Conservation (phyloP, 23 tunicate species). For the Halocynthia aurantium region DNA sequence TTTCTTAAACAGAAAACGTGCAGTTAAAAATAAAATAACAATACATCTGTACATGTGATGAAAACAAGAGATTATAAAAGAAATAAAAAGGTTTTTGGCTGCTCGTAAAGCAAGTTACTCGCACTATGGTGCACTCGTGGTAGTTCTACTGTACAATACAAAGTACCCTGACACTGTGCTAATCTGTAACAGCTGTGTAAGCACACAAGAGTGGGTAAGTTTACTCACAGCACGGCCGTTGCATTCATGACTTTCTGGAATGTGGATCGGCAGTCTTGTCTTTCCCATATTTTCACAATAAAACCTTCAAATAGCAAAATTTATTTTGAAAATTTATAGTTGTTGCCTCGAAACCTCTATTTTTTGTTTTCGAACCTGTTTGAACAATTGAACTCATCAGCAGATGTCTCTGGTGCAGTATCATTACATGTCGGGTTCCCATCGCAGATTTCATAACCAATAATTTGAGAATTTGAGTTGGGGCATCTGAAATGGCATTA, state of each 20-base stretch:
- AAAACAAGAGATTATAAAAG: no score
- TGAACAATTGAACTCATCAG: conserved; percentile 57
- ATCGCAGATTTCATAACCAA: conserved; percentile 71
- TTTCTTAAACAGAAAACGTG: no score
- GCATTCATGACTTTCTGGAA: conserved; percentile 29
- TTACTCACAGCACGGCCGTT: conserved; percentile 30
- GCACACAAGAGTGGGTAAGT: neutral
- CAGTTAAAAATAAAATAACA: no score
- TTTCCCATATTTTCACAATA: conserved; percentile 37
- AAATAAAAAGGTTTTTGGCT: no score
- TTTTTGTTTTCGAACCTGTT: neutral
- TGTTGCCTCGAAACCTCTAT: no score
- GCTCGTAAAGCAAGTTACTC: no score
- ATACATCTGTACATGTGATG: no score
- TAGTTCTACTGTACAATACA: no score
- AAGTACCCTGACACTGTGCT: no score
- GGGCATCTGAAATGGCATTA: conserved; percentile 36
- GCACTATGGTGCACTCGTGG: no score
- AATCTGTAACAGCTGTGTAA: no score
- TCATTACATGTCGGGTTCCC: conserved; percentile 67
- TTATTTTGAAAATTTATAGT: no score
- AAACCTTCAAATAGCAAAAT: conserved; percentile 3
- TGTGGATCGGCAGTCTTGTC: conserved; percentile 42
- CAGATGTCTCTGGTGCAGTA: conserved; percentile 31
- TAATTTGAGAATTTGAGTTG: conserved; percentile 18